These are phyloP conservation scores for Puma concolor DNA, from an alignment of 2,113 vertebrate species.

Conservation along the genomic window DNA sequence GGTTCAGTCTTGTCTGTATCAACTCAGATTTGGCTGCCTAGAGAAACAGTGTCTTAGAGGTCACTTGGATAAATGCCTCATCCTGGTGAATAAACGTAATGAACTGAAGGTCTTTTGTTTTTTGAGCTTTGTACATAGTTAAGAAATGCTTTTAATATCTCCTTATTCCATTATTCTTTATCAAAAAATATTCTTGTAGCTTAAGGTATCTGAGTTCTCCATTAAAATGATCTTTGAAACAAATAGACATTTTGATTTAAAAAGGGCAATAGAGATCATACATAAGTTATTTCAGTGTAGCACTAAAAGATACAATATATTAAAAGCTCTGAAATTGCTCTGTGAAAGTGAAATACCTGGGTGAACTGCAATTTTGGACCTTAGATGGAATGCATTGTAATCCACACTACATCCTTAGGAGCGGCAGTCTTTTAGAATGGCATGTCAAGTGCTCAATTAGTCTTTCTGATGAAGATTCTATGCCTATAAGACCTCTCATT, in stretches of 20 bases:
- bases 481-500: background rate
- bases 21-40: background rate
- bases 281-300: background rate
- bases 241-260: slow-evolving; percentile 11
- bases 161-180: background rate
- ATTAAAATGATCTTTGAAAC: slow-evolving; percentile 41
- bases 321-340: background rate
- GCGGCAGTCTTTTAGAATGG: background rate
- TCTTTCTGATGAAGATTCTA: slow-evolving; percentile 37
- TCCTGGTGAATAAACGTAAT: background rate
- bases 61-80: background rate
- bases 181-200: background rate
- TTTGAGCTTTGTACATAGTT: background rate
- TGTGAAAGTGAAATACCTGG: slow-evolving; percentile 21
- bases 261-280: background rate
- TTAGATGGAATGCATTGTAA: background rate
- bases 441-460: background rate
- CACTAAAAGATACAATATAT: background rate
- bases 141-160: slow-evolving; percentile 26
- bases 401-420: background rate
- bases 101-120: background rate
- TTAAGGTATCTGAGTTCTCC: background rate
- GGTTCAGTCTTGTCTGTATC: background rate
- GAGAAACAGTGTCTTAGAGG: slow-evolving; percentile 7
- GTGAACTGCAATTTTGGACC: background rate